These are phyloP conservation scores for Palythoa grandiflora DNA, from an alignment of 92 coral and sea anemone genomes.

Conservation along the genomic window DNA sequence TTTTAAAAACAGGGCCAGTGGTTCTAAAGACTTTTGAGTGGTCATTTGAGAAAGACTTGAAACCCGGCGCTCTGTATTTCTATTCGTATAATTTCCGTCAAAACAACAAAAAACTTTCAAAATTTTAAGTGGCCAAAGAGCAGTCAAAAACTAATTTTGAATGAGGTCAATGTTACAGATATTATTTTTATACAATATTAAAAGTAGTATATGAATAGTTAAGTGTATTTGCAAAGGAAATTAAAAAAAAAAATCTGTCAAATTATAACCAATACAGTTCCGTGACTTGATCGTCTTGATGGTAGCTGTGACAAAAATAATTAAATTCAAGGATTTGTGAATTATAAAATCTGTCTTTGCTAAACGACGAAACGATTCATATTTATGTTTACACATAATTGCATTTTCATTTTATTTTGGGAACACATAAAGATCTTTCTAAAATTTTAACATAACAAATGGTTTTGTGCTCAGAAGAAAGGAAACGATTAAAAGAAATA, in stretches of 20 bases:
- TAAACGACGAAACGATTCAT: neutral
- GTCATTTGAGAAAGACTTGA: too few relatives aligned
- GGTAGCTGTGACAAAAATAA: neutral
- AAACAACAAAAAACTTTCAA: too few relatives aligned
- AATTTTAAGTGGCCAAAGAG: too few relatives aligned
- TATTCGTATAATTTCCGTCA: too few relatives aligned
- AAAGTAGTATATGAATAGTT: too few relatives aligned
- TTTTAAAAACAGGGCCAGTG: too few relatives aligned
- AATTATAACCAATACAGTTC: neutral
- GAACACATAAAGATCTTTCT: neutral
- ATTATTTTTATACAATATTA: too few relatives aligned
- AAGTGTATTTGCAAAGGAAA: neutral
- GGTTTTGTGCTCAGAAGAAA: neutral
- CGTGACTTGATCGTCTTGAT: neutral
- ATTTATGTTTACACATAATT: constrained; percentile 2
- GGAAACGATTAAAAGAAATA: neutral
- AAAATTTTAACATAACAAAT: neutral
- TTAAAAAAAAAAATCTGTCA: neutral
- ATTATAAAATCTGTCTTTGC: neutral
- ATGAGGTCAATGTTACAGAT: too few relatives aligned
- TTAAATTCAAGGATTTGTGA: neutral
- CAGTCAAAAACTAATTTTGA: too few relatives aligned
- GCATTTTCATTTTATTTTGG: neutral
- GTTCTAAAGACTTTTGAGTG: too few relatives aligned
- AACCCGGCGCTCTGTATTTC: too few relatives aligned